Conservation (phyloP, 2,888 invertebrate species). For the Agonopterix subpropinquella region DNA sequence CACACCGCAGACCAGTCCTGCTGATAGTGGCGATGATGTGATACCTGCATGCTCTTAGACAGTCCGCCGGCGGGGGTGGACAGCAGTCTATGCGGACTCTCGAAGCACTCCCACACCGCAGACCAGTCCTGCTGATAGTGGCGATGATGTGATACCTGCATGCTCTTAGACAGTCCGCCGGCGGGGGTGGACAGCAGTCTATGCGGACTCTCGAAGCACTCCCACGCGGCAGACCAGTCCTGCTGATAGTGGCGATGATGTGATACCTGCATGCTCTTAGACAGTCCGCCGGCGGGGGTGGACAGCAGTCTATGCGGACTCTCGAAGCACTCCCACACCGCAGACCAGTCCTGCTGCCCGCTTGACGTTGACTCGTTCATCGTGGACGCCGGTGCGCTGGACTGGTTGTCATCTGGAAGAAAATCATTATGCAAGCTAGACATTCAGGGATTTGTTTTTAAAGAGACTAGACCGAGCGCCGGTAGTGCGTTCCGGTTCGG, state of each 20-base stretch:
- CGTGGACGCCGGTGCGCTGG: conserved; percentile 60
- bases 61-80: conserved; percentile 50
- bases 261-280: conserved; percentile 84
- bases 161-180: conserved; percentile 83
- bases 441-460: too few relatives aligned
- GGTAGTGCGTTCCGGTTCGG: too few relatives aligned
- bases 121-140: conserved; percentile 85
- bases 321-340: conserved; percentile 90
- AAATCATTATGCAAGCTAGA: not conserved
- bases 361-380: conserved; percentile 68
- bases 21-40: conserved; percentile 33
- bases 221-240: conserved; percentile 91
- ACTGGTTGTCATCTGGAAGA: conserved; percentile 47
- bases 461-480: too few relatives aligned
- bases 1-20: conserved; percentile 92
- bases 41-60: conserved; percentile 82
- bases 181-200: conserved; percentile 79
- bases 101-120: conserved; percentile 89
- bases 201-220: conserved; percentile 89
- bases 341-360: conserved; percentile 87
- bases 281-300: conserved; percentile 79
- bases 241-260: conserved; percentile 59
- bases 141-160: conserved; percentile 72
- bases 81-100: conserved; percentile 84
- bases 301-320: conserved; percentile 84